Conservation (phyloP, 2,113 vertebrate genomes). For the Galbula dea region DNA sequence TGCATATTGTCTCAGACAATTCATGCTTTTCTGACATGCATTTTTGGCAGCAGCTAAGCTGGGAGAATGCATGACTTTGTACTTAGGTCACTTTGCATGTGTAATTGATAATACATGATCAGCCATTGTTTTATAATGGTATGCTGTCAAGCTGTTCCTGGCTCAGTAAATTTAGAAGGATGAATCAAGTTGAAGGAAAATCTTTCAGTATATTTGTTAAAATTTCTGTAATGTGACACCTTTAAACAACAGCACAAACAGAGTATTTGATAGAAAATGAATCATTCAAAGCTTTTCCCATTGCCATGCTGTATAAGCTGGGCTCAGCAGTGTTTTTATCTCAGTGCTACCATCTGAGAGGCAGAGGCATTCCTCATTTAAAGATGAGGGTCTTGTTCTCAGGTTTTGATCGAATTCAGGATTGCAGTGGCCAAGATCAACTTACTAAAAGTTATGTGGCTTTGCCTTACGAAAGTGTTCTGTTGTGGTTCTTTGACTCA, state of each 20-base stretch:
- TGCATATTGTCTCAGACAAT: not conserved
- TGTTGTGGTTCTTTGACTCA: not conserved
- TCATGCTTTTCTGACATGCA: not conserved
- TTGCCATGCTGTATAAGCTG: not conserved
- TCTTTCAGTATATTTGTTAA: not conserved
- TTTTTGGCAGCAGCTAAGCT: not conserved
- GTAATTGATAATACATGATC: not conserved
- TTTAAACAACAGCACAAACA: not conserved
- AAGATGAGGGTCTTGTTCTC: not conserved
- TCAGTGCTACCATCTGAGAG: not conserved
- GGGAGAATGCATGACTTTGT: not conserved
- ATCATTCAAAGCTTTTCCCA: not conserved
- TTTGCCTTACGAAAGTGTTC: not conserved
- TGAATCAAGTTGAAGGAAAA: slow-evolving; percentile 1
- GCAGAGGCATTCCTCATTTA: not conserved
- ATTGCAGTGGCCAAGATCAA: not conserved
- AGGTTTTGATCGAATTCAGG: not conserved
- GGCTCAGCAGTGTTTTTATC: not conserved
- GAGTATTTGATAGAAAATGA: not conserved
- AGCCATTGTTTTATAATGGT: not conserved
- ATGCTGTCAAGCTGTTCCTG: not conserved
- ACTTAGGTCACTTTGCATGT: slow-evolving; percentile 16
- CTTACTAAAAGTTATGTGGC: not conserved
- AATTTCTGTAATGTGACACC: not conserved
- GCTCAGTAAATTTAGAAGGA: not conserved